Conservation (phyloP, 2,888 invertebrate genomes). For the Netelia inedita region DNA sequence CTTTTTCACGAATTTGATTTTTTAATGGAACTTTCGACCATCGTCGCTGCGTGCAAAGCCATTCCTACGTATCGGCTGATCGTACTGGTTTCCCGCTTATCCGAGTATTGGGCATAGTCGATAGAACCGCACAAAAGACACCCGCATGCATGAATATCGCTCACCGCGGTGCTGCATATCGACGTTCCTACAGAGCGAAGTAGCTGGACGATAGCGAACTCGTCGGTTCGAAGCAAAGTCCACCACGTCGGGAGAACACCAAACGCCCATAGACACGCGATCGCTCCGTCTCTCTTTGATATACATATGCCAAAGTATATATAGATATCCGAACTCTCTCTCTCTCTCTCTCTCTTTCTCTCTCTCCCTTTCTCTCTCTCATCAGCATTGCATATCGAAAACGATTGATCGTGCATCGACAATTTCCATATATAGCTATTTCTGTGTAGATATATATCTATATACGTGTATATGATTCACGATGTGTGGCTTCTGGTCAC, state of each 20-base stretch:
- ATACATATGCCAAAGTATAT: neutral
- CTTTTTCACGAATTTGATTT: no score
- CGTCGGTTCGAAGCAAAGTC: conserved; percentile 29
- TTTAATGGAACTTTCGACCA: no score
- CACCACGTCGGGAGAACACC: conserved; percentile 32
- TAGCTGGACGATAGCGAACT: conserved; percentile 29
- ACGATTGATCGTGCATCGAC: conserved; percentile 55
- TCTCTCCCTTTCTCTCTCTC: neutral
- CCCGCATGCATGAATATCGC: conserved; percentile 54
- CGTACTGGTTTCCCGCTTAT: no score
- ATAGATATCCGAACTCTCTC: neutral
- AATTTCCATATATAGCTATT: conserved; percentile 20
- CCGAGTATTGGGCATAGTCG: no score
- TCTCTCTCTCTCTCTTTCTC: neutral
- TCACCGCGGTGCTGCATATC: conserved; percentile 42
- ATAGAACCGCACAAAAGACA: conserved; percentile 12
- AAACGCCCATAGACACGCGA: conserved; percentile 33
- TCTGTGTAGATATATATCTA: no score
- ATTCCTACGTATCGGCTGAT: no score
- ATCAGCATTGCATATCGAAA: conserved; percentile 55
- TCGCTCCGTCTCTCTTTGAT: neutral
- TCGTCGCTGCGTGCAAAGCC: no score
- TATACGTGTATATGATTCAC: conserved; percentile 22
- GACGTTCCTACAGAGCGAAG: conserved; percentile 21
- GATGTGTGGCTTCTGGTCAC: conserved; percentile 37